These are phyloP conservation scores for Coregonus ussuriensis DNA, from an alignment of 2,797 vertebrate species.

Conservation along the genomic window DNA sequence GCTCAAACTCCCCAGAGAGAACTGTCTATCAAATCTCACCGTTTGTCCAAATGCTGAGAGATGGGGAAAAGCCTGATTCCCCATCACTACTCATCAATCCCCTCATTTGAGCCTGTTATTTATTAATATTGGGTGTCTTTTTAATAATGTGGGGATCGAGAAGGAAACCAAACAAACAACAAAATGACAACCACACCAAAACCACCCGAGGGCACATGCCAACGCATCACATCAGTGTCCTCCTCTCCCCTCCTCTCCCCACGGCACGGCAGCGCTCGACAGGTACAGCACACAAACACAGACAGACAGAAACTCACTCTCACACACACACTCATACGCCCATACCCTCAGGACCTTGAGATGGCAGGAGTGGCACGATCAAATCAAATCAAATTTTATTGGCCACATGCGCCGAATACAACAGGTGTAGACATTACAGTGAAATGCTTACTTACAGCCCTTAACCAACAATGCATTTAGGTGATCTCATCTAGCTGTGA, in stretches of 20 bases:
- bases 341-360: constrained; percentile 67
- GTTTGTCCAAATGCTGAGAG: constrained; percentile 73
- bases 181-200: constrained; percentile 85
- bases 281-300: constrained; percentile 56
- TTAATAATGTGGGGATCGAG: constrained; percentile 72
- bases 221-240: constrained; percentile 80
- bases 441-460: too few relatives aligned
- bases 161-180: constrained; percentile 69
- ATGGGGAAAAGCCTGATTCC: constrained; percentile 59
- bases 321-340: not conserved
- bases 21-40: constrained; percentile 67
- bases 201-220: constrained; percentile 74
- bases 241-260: constrained; percentile 67
- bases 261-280: constrained; percentile 66
- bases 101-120: constrained; percentile 75
- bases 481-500: constrained; percentile 72
- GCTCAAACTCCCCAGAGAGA: constrained; percentile 64
- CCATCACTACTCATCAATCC: constrained; percentile 75
- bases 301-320: constrained; percentile 38
- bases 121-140: constrained; percentile 77
- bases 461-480: not conserved
- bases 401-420: too few relatives aligned
- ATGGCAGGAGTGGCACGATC: constrained; percentile 61
- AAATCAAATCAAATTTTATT: too few relatives aligned
- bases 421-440: too few relatives aligned